Conservation (phyloP, 2,888 invertebrate genomes). For the Xestia sexstrigata region DNA sequence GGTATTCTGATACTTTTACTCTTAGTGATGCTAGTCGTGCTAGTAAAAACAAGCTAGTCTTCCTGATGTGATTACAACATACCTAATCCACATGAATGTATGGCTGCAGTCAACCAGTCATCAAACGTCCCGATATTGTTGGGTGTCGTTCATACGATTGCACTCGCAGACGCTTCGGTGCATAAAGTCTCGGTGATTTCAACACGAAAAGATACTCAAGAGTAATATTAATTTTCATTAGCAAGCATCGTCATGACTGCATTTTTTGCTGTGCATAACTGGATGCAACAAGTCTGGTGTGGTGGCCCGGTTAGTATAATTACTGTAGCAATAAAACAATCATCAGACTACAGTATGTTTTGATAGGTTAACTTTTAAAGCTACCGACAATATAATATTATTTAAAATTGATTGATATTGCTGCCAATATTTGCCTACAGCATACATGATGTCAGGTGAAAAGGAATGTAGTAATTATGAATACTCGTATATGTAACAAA, state of each 20-base stretch:
- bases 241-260: slow-evolving; percentile 1
- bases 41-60: slow-evolving; percentile 4
- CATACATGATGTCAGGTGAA: slow-evolving; percentile 7
- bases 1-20: not conserved
- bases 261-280: slow-evolving; percentile 19
- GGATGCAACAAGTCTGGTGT: not conserved
- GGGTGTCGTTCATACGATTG: slow-evolving; percentile 47
- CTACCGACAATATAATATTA: not conserved
- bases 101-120: slow-evolving; percentile 6
- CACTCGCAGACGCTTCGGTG: slow-evolving; percentile 42
- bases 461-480: slow-evolving; percentile 6
- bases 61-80: slow-evolving; percentile 24
- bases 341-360: not conserved
- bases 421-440: slow-evolving; percentile 11
- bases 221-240: slow-evolving; percentile 53
- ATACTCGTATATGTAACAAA: slow-evolving; percentile 47
- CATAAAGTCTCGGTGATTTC: slow-evolving; percentile 53
- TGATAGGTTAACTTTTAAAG: slow-evolving; percentile 6
- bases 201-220: slow-evolving; percentile 40
- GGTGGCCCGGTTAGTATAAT: slow-evolving; percentile 36
- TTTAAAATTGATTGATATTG: not conserved
- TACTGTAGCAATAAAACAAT: slow-evolving; percentile 33
- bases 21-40: not conserved
- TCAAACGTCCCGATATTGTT: slow-evolving; percentile 38
- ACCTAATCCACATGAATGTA: slow-evolving; percentile 20